These are phyloP conservation scores for Herminia tarsipennalis DNA, from an alignment of 2,888 invertebrate species.

Conservation along the genomic window DNA sequence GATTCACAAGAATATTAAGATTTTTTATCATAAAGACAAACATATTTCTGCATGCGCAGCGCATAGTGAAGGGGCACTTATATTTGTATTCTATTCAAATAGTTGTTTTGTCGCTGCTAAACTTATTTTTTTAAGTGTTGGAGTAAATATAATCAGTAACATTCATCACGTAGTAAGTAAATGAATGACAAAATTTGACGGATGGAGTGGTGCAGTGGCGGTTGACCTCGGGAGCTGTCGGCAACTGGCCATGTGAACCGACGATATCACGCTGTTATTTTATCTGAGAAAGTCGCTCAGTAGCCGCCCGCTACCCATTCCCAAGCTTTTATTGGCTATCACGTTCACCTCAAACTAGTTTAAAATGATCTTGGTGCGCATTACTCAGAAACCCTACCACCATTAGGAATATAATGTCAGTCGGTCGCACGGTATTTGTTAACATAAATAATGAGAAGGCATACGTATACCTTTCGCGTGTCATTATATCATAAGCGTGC, in stretches of 20 bases:
- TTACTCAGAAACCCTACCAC: constrained; percentile 69
- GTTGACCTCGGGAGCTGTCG: constrained; percentile 60
- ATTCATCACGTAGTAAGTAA: not conserved
- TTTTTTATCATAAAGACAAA: constrained; percentile 51
- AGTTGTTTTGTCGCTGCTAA: not conserved
- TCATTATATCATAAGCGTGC: constrained; percentile 68
- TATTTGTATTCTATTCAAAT: constrained; percentile 20
- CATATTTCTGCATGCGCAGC: constrained; percentile 49
- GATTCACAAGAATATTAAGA: constrained; percentile 55
- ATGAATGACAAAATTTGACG: not conserved
- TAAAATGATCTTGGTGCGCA: constrained; percentile 72
- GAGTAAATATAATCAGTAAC: not conserved
- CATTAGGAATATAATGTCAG: constrained; percentile 59
- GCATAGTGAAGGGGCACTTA: constrained; percentile 24
- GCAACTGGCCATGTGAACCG: constrained; percentile 64
- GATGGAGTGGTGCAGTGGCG: constrained; percentile 18
- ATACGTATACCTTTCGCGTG: constrained; percentile 72
- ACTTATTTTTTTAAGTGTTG: not conserved
- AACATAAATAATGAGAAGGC: constrained; percentile 55
- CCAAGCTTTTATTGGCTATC: constrained; percentile 79
- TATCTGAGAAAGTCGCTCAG: constrained; percentile 76
- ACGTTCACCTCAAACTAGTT: constrained; percentile 78
- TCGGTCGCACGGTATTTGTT: constrained; percentile 75
- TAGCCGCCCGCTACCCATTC: constrained; percentile 73
- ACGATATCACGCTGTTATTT: constrained; percentile 58